Base-by-base conservation (phyloP, 2,888 invertebrate genomes). In the Ophion slaviceki region DNA sequence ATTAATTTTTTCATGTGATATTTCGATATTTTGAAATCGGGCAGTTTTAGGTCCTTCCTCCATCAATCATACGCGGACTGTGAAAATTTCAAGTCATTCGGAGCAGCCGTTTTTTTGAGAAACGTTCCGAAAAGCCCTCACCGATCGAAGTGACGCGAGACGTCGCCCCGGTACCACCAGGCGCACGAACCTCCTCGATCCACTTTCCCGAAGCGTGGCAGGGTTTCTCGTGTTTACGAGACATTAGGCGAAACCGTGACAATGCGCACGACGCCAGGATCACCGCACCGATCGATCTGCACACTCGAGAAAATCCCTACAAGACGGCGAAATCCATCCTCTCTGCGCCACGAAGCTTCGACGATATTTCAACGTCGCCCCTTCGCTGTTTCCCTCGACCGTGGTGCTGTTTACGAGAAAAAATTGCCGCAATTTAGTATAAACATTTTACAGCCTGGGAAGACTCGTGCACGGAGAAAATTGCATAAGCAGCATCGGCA, bases 81-180 rank as follows among this genome's bases (percentile, higher is more conserved):
- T 40, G 40, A 40, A 40, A 40, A 40, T 40, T 40, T 40, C 40
- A 40, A 40, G 40, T 6, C 1, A 40, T 40, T 40, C 40, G 40
- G 40, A 40, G 40, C 40, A 40, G 40, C 40, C 8, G 7, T 40
- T 40, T 40, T 40, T 40, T 40, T 40, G 40, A 40, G 40, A 6
- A 40, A 40, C 0, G 40, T 40, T 7, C 40, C 40, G 32, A 70
- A 80, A 78, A 68, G 70, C 75, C 79, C 61, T 82, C 72, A 85
- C 79, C 79, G 83, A 85, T 85, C 82, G 83, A 86, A 83, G 67
- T 86, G 83, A 72, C 45, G 45, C 76, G 76, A 59, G 53, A 80
- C 74, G 59, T 53, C 83, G 47, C 62, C 72, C 53, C 74, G 82
- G 83, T 83, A 80, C 66, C 24, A 36, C 28, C 59, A 80, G 82